phyloP scores from a whole-genome alignment of 2,797 vertebrate species.

The Centropyge bicolor region DNA sequence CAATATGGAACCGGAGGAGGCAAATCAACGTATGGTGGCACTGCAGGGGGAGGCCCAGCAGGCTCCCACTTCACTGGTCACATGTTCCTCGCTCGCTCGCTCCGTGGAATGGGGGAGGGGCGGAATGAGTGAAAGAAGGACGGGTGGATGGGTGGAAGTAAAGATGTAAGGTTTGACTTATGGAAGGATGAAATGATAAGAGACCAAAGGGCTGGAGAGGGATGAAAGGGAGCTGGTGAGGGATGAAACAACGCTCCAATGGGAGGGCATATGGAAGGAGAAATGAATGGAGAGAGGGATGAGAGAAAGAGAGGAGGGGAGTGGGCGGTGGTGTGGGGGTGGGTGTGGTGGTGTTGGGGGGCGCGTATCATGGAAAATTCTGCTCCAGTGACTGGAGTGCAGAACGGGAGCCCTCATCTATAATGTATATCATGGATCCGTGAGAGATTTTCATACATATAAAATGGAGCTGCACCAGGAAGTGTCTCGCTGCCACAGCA shows the following conservation, averaged over 20 bases:
- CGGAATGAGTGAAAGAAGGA: slow-evolving; percentile 44
- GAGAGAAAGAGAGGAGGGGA: slow-evolving; percentile 60
- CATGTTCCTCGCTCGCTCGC: slow-evolving; percentile 59
- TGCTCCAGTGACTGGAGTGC: slow-evolving; percentile 81
- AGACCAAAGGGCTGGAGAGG: slow-evolving; percentile 78
- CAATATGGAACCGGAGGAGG: slow-evolving; percentile 83
- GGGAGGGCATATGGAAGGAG: slow-evolving; percentile 77
- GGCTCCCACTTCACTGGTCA: slow-evolving; percentile 71
- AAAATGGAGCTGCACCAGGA: slow-evolving; percentile 80
- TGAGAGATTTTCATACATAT: slow-evolving; percentile 86
- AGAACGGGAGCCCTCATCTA: slow-evolving; percentile 83
- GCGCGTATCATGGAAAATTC: slow-evolving; percentile 79
- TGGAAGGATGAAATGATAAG: slow-evolving; percentile 76
- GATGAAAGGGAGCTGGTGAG: slow-evolving; percentile 77
- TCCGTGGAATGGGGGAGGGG: slow-evolving; percentile 36
- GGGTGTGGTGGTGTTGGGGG: slow-evolving; percentile 19
- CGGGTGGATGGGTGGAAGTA: slow-evolving; percentile 64
- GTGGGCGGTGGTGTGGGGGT: slow-evolving; percentile 47
- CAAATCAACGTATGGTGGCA: slow-evolving; percentile 81
- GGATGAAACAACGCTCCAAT: slow-evolving; percentile 75
- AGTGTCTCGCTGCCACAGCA: slow-evolving; percentile 72
- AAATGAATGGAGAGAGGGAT: slow-evolving; percentile 71
- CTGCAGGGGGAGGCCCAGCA: slow-evolving; percentile 68
- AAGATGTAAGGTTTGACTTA: slow-evolving; percentile 79
- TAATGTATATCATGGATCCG: slow-evolving; percentile 84